Evolutionary conservation across 2,113 vertebrate genomes (phyloP).

Genomic region (Nesoenas mayeri): DNA sequence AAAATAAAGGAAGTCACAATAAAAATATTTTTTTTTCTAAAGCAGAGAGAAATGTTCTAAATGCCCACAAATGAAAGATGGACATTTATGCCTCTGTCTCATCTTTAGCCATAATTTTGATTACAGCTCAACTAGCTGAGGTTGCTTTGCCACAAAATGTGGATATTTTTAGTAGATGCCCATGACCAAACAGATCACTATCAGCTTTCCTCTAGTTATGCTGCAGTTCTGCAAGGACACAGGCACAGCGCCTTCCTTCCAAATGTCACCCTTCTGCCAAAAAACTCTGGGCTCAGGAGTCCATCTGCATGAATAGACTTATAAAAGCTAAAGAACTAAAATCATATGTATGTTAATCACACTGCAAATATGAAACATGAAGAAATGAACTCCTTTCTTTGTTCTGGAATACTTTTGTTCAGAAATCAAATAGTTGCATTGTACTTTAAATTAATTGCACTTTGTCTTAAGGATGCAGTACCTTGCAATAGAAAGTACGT

Average conservation of each 20-base stretch:
- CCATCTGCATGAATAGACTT: background rate
- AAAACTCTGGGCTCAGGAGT: background rate
- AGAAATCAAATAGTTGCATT: conserved; percentile 2
- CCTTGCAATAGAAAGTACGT: background rate
- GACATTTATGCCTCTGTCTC: background rate
- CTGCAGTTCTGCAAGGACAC: background rate
- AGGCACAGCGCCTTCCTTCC: background rate
- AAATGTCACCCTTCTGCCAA: background rate
- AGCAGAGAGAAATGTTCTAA: background rate
- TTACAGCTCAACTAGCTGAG: background rate
- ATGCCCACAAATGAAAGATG: background rate
- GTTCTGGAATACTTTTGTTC: background rate
- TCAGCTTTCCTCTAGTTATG: background rate
- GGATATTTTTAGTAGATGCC: background rate
- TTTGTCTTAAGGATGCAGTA: conserved; percentile 14
- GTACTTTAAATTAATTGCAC: conserved; percentile 26
- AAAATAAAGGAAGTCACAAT: background rate
- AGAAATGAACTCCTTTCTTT: background rate
- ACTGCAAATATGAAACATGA: background rate
- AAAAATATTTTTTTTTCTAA: background rate
- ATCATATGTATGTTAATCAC: conserved; percentile 26
- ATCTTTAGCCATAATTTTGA: background rate
- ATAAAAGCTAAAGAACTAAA: conserved; percentile 11
- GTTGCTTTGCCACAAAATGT: background rate
- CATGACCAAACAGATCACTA: background rate